Evolutionary conservation across 2,797 vertebrate species (phyloP).

Genomic region (Cygnus olor): DNA sequence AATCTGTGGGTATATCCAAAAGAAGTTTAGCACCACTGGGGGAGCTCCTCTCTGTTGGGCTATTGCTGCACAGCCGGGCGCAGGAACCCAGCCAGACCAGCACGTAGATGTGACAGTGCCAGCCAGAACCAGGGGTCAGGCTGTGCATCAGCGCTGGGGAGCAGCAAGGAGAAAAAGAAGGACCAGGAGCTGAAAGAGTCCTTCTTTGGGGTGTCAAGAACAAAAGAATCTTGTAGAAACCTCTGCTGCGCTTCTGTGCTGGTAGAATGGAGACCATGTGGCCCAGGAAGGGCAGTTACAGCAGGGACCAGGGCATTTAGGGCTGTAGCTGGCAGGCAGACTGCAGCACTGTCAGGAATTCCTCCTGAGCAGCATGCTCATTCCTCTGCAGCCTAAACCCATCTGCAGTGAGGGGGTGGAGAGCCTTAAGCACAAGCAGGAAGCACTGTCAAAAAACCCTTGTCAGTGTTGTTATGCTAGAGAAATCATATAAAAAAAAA

Average conservation of each 20-base stretch:
- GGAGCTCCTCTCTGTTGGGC: not conserved
- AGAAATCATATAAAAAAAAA: not conserved
- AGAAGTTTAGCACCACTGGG: not conserved
- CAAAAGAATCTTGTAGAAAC: not conserved
- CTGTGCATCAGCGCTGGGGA: not conserved
- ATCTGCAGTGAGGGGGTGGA: constrained; percentile 61
- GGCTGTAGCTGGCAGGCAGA: not conserved
- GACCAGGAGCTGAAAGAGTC: not conserved
- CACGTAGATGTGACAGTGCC: rapidly evolving
- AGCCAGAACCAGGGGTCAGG: not conserved
- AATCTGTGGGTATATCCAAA: not conserved
- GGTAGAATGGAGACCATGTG: rapidly evolving
- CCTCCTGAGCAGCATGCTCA: not conserved
- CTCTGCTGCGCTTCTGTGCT: not conserved
- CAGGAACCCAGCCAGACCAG: not conserved
- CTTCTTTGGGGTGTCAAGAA: not conserved
- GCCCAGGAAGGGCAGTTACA: not conserved
- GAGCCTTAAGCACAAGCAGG: constrained; percentile 29
- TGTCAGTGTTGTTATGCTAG: not conserved
- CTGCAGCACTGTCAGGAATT: not conserved
- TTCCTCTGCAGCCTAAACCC: not conserved
- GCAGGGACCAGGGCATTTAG: rapidly evolving
- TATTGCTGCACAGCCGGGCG: not conserved
- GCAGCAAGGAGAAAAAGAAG: not conserved
- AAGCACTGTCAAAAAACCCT: constrained; percentile 46